Evolutionary conservation across 2,797 vertebrate species (phyloP).

Genomic region (Ciconia nigra): DNA sequence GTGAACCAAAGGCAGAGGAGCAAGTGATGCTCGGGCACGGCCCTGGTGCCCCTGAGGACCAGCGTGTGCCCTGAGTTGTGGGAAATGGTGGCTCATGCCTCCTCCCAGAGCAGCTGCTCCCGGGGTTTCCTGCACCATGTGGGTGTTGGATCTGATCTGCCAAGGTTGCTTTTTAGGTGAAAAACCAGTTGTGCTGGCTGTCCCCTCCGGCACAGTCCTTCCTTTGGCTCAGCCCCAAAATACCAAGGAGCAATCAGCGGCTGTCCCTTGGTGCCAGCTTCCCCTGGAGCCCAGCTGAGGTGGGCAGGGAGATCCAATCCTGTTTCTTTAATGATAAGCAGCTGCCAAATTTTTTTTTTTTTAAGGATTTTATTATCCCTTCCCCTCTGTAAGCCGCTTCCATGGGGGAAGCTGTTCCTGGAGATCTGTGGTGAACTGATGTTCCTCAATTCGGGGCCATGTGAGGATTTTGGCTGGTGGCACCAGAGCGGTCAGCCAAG

Average conservation of each 20-base stretch:
- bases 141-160: neutral
- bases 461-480: neutral
- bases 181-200: neutral
- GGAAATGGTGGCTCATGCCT: rapidly evolving
- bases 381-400: neutral
- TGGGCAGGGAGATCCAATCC: neutral
- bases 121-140: rapidly evolving
- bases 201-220: neutral
- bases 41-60: rapidly evolving
- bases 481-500: rapidly evolving
- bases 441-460: neutral
- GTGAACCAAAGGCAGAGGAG: neutral
- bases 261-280: neutral
- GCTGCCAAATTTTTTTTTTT: neutral
- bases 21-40: rapidly evolving
- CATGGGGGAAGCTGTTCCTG: neutral
- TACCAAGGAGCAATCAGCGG: neutral
- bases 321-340: neutral
- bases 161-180: neutral
- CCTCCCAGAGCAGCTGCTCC: neutral
- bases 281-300: neutral
- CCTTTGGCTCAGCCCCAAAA: rapidly evolving
- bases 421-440: neutral
- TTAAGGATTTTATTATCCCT: neutral
- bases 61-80: neutral